Evolutionary conservation across 2,113 vertebrate species (phyloP), one percentile per base, ranked within the genome.

Genomic region (Procavia capensis): DNA sequence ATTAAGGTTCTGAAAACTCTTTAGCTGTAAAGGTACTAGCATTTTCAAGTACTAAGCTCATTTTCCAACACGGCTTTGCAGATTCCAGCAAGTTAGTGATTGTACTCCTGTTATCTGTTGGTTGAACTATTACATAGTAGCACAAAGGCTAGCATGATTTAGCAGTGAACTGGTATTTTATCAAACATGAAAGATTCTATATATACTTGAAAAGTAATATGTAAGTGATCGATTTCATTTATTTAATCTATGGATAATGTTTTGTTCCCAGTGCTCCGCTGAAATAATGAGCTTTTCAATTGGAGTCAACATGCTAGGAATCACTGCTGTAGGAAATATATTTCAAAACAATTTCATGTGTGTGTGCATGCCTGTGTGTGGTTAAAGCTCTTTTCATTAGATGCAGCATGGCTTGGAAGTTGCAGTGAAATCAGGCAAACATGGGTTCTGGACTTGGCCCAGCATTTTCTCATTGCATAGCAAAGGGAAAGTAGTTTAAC

Each of bases 121-220:
- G 76, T 59, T 84, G 19, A 94, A 84, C 59, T 93, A 34, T 78
- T 91, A 78, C 10, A 11, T 41, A 87, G 7, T 81, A 75, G 25
- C 22, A 61, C 11, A 89, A 89, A 86, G 31, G 3, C 11, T 63
- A 79, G 9, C 66, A 11, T 66, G 93, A 88, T 81, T 85, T 91
- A 47, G 8, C 59, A 68, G 34, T 45, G 76, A 94, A 61, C 74
- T 87, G 92, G 2, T 76, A 68, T 90, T 85, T 85, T 94, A 82
- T 64, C 4, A 88, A 92, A 87, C 20, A 3, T 57, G 14, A 83
- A 61, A 64, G 25, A 63, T 68, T 84, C 4, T 80, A 75, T 7
- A 87, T 80, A 84, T 66, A 61, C 43, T 68, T 85, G 10, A 64
- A 79, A 96, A 61, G 68, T 59, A 93, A 29, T 61, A 74, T 66